Conservation (phyloP, 2,888 invertebrate species). For the Rhagonycha fulva region DNA sequence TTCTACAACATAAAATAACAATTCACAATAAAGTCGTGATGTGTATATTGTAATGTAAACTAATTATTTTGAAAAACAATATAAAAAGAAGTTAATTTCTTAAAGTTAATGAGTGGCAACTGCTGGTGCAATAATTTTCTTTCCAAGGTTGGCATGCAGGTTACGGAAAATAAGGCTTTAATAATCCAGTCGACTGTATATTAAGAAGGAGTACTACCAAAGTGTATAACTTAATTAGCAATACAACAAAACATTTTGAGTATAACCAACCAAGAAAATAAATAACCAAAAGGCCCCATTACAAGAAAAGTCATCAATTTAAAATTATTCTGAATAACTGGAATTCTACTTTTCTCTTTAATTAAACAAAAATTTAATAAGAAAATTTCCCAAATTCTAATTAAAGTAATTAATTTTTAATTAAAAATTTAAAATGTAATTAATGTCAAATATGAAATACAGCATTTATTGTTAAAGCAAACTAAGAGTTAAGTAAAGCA, state of each 20-base stretch:
- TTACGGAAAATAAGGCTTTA: background rate
- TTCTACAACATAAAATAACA: background rate
- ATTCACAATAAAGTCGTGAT: no score
- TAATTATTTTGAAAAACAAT: slow-evolving; percentile 12
- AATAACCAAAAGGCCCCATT: background rate
- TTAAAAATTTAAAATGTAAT: background rate
- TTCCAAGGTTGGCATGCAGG: slow-evolving; percentile 4
- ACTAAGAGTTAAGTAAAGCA: background rate
- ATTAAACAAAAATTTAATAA: background rate
- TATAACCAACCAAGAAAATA: background rate
- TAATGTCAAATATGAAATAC: background rate
- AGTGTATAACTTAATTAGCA: slow-evolving; percentile 8
- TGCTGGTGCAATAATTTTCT: slow-evolving; percentile 15
- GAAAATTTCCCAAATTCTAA: background rate
- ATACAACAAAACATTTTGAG: slow-evolving; percentile 6
- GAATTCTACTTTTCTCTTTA: background rate
- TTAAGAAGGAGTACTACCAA: slow-evolving; percentile 6
- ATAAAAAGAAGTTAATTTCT: slow-evolving; percentile 16
- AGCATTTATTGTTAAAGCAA: background rate
- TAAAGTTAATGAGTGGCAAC: slow-evolving; percentile 14
- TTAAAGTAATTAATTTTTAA: background rate
- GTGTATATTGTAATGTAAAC: no score
- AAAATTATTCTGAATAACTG: background rate
- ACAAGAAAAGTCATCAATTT: background rate
- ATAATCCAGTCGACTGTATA: slow-evolving; percentile 6